Base-by-base conservation (phyloP, 2,888 invertebrate genomes). In the Allophyes oxyacanthae region DNA sequence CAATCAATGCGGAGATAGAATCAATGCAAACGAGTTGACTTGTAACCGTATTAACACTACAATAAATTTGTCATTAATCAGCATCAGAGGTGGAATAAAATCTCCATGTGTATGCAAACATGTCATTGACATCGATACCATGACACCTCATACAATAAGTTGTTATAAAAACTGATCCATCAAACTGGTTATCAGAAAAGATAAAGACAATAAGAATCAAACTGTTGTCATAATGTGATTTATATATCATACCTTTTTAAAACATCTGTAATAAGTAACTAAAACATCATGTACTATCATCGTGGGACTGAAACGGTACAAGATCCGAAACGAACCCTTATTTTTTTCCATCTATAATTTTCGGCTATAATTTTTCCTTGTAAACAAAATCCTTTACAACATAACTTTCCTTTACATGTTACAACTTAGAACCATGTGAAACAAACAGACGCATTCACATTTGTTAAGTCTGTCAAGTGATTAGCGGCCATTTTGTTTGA, bases 51-150 rank as follows among this genome's bases (percentile, higher is more conserved):
- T 37, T 7, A 30, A 3, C n/a, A 32, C 10, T 32, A 32, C n/a
- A 51, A 46, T 46, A 43, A 11, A 57, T 50, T 55, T 41, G 52
- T 37, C 36, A 38, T 59, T 49, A 43, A 52, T 54, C 56, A 58
- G 36, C 28, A 40, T 46, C 36, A 11, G 44, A 44, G n/a, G n/a
- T n/a, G n/a, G n/a, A n/a, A 63, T 65, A 70, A 70, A 76, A 68
- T 64, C 26, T 52, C 45, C 60, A 68, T 62, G 54, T 59, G 64
- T 38, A 42, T 41, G 48, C 59, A 52, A 41, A 41, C 60, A 49
- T 64, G 77, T 75, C 75, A 68, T 65, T 71, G 77, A 75, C 77
- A 69, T 65, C 55, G 54, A 64, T 68, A 48, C 28, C 20, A 4
- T 20, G 20, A 20, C 4, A 33, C 50, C 61, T 49, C 48, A 55